Evolutionary conservation across 1,140 invertebrate species (phyloP).

Genomic region (Microplitis mediator): DNA sequence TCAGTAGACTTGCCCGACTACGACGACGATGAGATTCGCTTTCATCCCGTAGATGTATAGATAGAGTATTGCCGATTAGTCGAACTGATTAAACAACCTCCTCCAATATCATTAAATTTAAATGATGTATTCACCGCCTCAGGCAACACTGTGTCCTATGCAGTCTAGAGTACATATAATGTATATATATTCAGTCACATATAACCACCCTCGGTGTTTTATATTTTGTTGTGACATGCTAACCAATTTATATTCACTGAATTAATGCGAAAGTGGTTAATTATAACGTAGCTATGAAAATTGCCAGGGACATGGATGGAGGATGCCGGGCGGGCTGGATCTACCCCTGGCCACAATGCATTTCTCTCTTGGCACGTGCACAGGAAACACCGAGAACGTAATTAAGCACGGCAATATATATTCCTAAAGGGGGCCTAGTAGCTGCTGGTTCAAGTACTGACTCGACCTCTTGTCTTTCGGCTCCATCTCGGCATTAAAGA

Average conservation of each 20-base stretch:
- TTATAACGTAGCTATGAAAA: neutral
- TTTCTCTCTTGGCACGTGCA: conserved; percentile 14
- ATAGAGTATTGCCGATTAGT: neutral
- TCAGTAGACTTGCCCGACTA: too few relatives aligned
- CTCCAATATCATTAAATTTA: conserved; percentile 10
- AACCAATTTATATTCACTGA: too few relatives aligned
- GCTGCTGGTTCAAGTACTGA: neutral
- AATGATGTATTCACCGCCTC: conserved; percentile 4
- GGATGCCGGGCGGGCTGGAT: too few relatives aligned
- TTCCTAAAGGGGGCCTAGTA: conserved; percentile 6
- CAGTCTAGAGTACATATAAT: too few relatives aligned
- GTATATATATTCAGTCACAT: too few relatives aligned
- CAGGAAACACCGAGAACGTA: conserved; percentile 13
- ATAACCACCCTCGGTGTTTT: too few relatives aligned
- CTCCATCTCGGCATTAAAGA: neutral
- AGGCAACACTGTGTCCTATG: too few relatives aligned
- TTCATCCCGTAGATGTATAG: neutral
- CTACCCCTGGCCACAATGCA: neutral
- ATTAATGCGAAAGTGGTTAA: neutral
- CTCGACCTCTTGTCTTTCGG: neutral
- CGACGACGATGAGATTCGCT: neutral
- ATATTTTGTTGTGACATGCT: too few relatives aligned
- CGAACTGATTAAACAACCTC: conserved; percentile 10
- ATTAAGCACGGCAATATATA: conserved; percentile 31
- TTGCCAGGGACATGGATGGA: neutral